Base-by-base conservation (phyloP, 2,888 invertebrate species). In the Tuta absoluta region DNA sequence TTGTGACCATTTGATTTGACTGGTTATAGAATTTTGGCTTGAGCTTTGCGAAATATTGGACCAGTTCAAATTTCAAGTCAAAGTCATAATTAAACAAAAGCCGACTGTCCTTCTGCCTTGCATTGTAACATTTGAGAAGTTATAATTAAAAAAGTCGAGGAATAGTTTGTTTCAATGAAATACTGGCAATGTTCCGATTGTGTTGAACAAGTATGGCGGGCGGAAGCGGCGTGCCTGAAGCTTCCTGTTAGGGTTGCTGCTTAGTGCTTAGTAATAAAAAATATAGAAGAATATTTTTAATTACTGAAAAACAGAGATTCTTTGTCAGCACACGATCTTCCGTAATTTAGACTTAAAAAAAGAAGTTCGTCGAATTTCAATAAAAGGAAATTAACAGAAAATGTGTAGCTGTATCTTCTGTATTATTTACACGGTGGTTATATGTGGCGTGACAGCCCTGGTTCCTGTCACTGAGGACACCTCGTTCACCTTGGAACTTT, bases 391-490 rank as follows among this genome's bases (percentile, higher is more conserved):
- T n/a, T n/a, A n/a, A n/a, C n/a, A n/a, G n/a, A n/a, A n/a, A n/a
- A n/a, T n/a, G n/a, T 80, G 79, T 79, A 74, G 76, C 41, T 10
- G 12, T 12, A 10, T 3, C 8, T 41, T 10, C 11, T 17, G n/a
- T 4, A 8, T 17, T 17, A 2, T 45, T 17, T 14, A 4, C 45
- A n/a, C 2, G 45, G 8, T 48, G 21, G 1, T 51, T 4, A 5
- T 53, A 2, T 23, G 23, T 53, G 7, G 12, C 2, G 23, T 49
- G 70, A 23, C 51, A 53, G 14, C 51, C 51, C 51, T 53, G 70
- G 74, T 66, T 71, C 69, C 71, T 59, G 69, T 69, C 70, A 76
- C 78, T 73, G 79, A 75, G 77, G 76, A 75, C 75, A 63, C 71
- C 66, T 68, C 67, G 69, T 69, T 67, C 23, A 38, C 64, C 64